Evolutionary conservation across 35 echinoderm and acorn worm genomes (phyloP).

Genomic region (Acanthaster planci): DNA sequence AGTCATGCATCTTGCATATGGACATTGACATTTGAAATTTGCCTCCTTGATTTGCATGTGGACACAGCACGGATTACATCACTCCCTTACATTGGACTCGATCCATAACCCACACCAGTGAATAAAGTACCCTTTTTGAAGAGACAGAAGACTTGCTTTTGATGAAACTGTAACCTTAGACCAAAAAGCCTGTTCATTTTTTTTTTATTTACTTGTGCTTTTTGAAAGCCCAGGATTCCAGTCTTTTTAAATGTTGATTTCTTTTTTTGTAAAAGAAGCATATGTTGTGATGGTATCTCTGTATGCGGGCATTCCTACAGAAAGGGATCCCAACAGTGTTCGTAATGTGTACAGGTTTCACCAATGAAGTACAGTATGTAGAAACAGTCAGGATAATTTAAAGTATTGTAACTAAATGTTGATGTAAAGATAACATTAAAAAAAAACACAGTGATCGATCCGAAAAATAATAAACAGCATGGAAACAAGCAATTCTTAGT

Average conservation of each 20-base stretch:
- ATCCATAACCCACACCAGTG: too few relatives aligned
- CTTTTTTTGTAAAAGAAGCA: background rate
- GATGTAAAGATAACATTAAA: conserved; percentile 30
- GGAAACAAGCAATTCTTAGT: conserved; percentile 12
- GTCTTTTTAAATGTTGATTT: background rate
- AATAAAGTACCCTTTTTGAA: too few relatives aligned
- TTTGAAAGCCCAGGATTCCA: too few relatives aligned
- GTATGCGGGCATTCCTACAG: background rate
- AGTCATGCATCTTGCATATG: too few relatives aligned
- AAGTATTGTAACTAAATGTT: conserved; percentile 20
- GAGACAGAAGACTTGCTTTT: too few relatives aligned
- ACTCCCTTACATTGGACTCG: too few relatives aligned
- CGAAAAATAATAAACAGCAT: background rate
- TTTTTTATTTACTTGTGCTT: too few relatives aligned
- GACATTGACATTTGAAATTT: too few relatives aligned
- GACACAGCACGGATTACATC: too few relatives aligned
- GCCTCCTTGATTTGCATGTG: too few relatives aligned
- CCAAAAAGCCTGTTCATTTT: too few relatives aligned
- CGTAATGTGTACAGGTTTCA: conserved; percentile 16
- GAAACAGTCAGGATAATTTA: conserved; percentile 24
- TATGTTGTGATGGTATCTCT: conserved; percentile 2
- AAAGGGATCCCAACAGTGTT: background rate
- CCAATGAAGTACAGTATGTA: background rate
- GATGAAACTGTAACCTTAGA: too few relatives aligned
- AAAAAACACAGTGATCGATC: background rate